Evolutionary conservation across 2,113 vertebrate genomes (phyloP).

Genomic region (Acrocephalus arundinaceus): DNA sequence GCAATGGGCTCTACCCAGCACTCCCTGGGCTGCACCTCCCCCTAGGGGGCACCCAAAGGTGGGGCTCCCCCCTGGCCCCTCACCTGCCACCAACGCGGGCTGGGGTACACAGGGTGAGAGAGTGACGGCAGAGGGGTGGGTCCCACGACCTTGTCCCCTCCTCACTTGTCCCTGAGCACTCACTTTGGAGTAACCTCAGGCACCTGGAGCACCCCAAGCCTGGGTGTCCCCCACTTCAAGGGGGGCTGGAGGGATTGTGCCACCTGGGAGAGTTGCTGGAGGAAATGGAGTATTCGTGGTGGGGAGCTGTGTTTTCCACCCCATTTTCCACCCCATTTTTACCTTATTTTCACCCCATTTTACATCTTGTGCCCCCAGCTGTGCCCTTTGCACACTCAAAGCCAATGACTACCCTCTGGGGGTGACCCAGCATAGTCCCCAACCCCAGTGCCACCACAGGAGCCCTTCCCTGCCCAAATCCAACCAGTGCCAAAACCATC

Average conservation of each 20-base stretch:
- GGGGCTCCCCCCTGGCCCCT: accelerated
- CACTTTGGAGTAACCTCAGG: neutral
- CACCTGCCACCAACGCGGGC: accelerated
- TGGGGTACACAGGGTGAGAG: accelerated
- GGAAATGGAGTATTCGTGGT: neutral
- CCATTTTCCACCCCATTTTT: neutral
- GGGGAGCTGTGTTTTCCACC: neutral
- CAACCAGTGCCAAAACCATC: neutral
- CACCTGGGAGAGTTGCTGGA: accelerated
- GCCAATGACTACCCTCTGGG: accelerated
- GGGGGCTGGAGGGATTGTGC: neutral
- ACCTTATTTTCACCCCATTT: neutral
- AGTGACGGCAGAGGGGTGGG: neutral
- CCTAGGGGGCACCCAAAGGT: neutral
- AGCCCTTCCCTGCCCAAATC: neutral
- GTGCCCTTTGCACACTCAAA: neutral
- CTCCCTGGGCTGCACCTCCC: neutral
- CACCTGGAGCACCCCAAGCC: neutral
- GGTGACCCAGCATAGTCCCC: neutral
- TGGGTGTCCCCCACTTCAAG: accelerated
- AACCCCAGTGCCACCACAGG: accelerated
- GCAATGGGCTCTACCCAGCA: neutral
- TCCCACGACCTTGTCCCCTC: neutral
- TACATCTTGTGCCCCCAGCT: neutral
- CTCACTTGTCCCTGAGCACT: neutral